Conservation (phyloP, 2,113 vertebrate species). For the Gambusia holbrooki region DNA sequence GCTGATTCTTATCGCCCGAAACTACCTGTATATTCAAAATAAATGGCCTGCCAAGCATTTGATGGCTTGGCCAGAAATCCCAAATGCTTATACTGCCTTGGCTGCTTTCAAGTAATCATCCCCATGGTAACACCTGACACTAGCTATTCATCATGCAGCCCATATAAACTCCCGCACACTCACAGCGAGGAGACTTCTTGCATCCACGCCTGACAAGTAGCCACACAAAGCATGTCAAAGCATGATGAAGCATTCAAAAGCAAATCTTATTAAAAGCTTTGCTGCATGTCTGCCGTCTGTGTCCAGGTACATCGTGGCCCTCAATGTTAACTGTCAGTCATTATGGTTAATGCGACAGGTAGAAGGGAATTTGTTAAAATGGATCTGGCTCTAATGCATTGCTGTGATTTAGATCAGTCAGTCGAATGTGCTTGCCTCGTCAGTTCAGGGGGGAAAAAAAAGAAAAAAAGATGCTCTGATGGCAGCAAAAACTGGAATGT, state of each 20-base stretch:
- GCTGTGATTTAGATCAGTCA: conserved; percentile 29
- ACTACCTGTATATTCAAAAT: conserved; percentile 77
- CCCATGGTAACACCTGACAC: conserved; percentile 81
- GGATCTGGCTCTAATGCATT: conserved; percentile 27
- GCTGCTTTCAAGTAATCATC: conserved; percentile 80
- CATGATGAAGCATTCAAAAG: conserved; percentile 54
- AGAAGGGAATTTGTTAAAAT: conserved; percentile 42
- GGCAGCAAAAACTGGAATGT: conserved; percentile 34
- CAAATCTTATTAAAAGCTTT: conserved; percentile 48
- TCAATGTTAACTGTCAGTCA: conserved; percentile 58
- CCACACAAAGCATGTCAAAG: conserved; percentile 58
- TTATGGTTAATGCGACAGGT: conserved; percentile 58
- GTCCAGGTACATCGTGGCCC: conserved; percentile 37
- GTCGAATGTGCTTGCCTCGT: neutral
- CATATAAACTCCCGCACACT: conserved; percentile 73
- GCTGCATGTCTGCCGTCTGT: conserved; percentile 22
- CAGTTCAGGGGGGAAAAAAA: conserved; percentile 14
- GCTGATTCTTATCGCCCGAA: conserved; percentile 67
- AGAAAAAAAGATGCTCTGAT: conserved; percentile 34
- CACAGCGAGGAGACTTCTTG: conserved; percentile 71
- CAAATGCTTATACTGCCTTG: conserved; percentile 74
- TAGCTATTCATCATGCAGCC: conserved; percentile 77
- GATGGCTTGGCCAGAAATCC: conserved; percentile 77
- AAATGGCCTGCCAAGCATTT: conserved; percentile 78
- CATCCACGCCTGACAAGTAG: conserved; percentile 57